Conservation (phyloP, 1,140 invertebrate species). For the Hycleus phaleratus region DNA sequence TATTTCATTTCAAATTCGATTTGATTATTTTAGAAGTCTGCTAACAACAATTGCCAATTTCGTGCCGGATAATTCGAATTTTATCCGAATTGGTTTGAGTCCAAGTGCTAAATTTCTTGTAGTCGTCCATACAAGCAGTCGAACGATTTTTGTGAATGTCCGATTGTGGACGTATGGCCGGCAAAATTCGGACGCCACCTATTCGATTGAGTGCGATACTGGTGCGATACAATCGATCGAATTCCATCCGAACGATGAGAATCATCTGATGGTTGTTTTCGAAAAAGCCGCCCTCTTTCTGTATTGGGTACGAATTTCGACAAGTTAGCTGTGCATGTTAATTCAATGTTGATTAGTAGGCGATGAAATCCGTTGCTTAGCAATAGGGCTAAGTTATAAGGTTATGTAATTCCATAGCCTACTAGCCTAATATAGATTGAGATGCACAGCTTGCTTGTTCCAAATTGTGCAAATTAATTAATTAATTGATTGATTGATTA, state of each 20-base stretch:
- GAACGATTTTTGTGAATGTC: conserved; percentile 41
- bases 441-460: too few species aligned
- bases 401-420: too few species aligned
- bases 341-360: too few species aligned
- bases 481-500: too few species aligned
- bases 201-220: background rate
- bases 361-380: too few species aligned
- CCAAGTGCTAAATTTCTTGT: conserved; percentile 48
- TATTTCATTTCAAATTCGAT: background rate
- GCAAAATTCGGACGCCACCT: background rate
- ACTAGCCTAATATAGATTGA: too few species aligned
- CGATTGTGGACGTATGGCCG: conserved; percentile 50
- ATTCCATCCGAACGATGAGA: conserved; percentile 37
- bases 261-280: conserved; percentile 40
- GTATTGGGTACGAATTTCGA: conserved; percentile 30
- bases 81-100: conserved; percentile 43
- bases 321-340: too few species aligned
- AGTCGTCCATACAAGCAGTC: conserved; percentile 40
- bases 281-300: conserved; percentile 35
- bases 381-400: too few species aligned
- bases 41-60: conserved; percentile 46
- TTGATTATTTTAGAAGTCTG: conserved; percentile 37
- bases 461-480: too few species aligned
- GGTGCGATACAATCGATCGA: background rate
- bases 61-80: conserved; percentile 39